Percentiles rank a stretch among this genome's conserved stretches.
phyloP scores from a whole-genome alignment of 2,113 vertebrate genomes.

The Cheirogaleus medius region DNA sequence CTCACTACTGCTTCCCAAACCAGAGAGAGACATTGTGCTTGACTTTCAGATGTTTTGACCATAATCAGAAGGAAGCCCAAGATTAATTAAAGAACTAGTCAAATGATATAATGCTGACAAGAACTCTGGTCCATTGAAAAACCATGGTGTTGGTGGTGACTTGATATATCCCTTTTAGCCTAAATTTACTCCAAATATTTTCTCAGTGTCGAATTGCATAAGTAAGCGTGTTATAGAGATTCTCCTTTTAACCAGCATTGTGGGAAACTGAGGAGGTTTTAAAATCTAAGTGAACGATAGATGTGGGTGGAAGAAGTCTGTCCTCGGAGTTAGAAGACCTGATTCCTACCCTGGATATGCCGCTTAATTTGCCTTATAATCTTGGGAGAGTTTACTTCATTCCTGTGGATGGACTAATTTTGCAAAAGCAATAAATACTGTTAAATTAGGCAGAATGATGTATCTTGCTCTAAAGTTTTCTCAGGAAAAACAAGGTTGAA shows the following conservation, averaged over 20 bases:
- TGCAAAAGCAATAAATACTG: conserved; percentile 6
- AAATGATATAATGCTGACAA: neutral
- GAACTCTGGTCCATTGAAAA: neutral
- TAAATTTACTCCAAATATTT: neutral
- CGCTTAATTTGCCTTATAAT: neutral
- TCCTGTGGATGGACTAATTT: neutral
- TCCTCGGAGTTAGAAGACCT: neutral
- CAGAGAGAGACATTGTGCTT: neutral
- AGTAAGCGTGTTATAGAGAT: neutral
- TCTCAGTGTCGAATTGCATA: neutral
- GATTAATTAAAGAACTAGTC: neutral
- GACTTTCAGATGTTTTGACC: neutral
- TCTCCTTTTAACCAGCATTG: neutral
- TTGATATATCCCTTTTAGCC: neutral
- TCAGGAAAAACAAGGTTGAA: neutral
- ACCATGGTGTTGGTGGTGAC: neutral
- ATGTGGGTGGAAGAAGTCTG: neutral
- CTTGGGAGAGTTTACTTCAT: neutral
- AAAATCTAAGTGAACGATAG: neutral
- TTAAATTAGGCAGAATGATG: neutral
- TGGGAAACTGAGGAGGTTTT: neutral
- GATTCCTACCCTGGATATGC: neutral
- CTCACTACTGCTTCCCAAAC: conserved; percentile 7
- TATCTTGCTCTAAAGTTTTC: neutral
- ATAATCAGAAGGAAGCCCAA: neutral